Evolutionary conservation across 2,888 invertebrate genomes (phyloP).

Genomic region (Diaperis boleti): DNA sequence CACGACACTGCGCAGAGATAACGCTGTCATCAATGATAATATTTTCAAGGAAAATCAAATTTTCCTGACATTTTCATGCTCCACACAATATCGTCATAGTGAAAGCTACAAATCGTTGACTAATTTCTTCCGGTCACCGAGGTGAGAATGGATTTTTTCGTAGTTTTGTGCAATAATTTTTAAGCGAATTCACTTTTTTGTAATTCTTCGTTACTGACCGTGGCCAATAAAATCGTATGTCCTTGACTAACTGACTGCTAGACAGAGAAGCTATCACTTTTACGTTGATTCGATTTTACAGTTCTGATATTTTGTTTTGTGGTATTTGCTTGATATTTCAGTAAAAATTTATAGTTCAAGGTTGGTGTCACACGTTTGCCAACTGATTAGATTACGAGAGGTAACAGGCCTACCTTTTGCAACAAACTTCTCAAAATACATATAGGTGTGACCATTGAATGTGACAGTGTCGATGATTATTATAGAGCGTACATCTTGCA

Average conservation of each 20-base stretch:
- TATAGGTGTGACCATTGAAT: too few species aligned
- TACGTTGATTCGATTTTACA: neutral
- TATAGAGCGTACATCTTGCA: too few species aligned
- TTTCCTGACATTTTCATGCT: too few species aligned
- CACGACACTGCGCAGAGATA: neutral
- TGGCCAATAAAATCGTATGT: neutral
- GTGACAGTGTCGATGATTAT: too few species aligned
- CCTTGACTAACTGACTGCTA: neutral
- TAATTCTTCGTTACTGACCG: neutral
- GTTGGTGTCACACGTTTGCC: too few species aligned
- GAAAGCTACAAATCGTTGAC: too few species aligned
- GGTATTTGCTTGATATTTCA: neutral
- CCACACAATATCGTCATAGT: too few species aligned
- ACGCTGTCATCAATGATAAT: neutral
- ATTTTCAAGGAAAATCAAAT: too few species aligned
- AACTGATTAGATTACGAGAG: too few species aligned
- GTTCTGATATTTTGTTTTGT: too few species aligned
- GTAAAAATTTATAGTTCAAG: neutral
- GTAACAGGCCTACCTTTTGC: too few species aligned
- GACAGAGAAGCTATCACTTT: neutral
- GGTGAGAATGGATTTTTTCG: neutral
- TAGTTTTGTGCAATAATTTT: neutral
- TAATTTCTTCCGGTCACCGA: conserved; percentile 7
- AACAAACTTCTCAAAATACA: too few species aligned
- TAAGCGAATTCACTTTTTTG: neutral